Evolutionary conservation across 2,888 invertebrate genomes (phyloP), one percentile per base, ranked within the genome.

Genomic region (Lissonota sp.): DNA sequence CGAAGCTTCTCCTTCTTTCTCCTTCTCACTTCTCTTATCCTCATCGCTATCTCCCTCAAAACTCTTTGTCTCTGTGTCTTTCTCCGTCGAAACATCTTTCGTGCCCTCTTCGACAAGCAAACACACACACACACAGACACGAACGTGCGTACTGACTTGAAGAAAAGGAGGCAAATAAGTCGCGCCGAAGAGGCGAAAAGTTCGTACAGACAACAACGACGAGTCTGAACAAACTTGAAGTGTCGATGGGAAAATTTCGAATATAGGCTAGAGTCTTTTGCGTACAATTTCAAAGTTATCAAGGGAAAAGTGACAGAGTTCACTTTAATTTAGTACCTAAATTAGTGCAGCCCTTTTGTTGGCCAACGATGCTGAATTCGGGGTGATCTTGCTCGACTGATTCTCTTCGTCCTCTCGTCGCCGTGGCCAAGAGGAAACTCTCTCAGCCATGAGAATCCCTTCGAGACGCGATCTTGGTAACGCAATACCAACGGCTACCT

Each of bases 1-100:
- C 84, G 88, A 88, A 87, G 81, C 76, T 74, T 79, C 74, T 57
- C 14, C 39, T 71, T 39, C 83, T 80, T 71, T 63, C 67, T 42
- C 49, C 70, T 71, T 82, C 74, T 80, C 71, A 64, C 55, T 67
- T 49, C 58, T 57, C 44, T 62, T 69, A 69, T 69, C 69, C 14
- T 49, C 51, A 53, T 76, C 57, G 64, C 64, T 72, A 67, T 80
- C 73, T 73, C 58, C 14, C 46, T 80, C 53, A 57, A 57, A 81
- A 58, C 69, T 76, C 80, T 74, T 81, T 77, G 76, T 77, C 72
- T 80, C 63, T 63, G 69, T 42, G 49, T 69, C 55, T 64, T 51
- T 73, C 80, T 69, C 69, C 12, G 72, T 70, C 76, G 62, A 55
- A 64, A 73, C 73, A 73, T 74, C 26, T 26, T 66, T 74, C 57